Evolutionary conservation across 37 sponge, comb jelly and placozoan genomes (phyloP).

Genomic region (Geodia barretti): DNA sequence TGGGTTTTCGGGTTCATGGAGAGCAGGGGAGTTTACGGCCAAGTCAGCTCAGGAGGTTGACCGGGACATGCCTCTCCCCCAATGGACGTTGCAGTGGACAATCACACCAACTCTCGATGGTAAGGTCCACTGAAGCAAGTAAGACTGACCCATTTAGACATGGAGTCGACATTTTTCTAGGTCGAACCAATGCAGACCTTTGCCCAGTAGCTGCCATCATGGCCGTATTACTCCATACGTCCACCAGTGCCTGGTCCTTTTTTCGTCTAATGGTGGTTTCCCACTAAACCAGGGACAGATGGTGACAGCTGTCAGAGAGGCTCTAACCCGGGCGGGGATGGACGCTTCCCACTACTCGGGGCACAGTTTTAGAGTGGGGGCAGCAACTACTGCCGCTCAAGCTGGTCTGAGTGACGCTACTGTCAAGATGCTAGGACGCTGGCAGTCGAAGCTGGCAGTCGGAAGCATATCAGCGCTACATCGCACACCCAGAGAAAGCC

Average conservation of each 20-base stretch:
- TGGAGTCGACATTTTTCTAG: constrained; percentile 24
- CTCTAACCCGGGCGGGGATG: constrained; percentile 14
- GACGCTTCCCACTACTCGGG: constrained; percentile 21
- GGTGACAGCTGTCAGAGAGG: constrained; percentile 9
- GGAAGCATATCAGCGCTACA: constrained; percentile 17
- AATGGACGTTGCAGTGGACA: constrained; percentile 11
- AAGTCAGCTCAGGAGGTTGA: not conserved
- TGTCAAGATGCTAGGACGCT: constrained; percentile 29
- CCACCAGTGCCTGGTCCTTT: constrained; percentile 4
- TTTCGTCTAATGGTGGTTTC: not conserved
- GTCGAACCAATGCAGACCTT: not conserved
- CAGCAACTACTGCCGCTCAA: constrained; percentile 30
- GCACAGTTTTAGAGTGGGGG: constrained; percentile 43
- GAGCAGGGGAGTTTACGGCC: not conserved
- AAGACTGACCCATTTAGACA: constrained; percentile 39
- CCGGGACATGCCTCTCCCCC: not conserved
- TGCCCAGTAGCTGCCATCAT: constrained; percentile 30
- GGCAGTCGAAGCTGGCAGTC: no score
- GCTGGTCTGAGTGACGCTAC: not conserved
- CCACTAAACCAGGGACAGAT: constrained; percentile 8
- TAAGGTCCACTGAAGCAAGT: not conserved
- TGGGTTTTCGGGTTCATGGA: constrained; percentile 14
- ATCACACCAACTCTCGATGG: not conserved
- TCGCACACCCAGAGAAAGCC: constrained; percentile 9
- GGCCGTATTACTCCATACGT: not conserved